Evolutionary conservation across 2,888 invertebrate species (phyloP).

Genomic region (Temnothorax rugatulus): DNA sequence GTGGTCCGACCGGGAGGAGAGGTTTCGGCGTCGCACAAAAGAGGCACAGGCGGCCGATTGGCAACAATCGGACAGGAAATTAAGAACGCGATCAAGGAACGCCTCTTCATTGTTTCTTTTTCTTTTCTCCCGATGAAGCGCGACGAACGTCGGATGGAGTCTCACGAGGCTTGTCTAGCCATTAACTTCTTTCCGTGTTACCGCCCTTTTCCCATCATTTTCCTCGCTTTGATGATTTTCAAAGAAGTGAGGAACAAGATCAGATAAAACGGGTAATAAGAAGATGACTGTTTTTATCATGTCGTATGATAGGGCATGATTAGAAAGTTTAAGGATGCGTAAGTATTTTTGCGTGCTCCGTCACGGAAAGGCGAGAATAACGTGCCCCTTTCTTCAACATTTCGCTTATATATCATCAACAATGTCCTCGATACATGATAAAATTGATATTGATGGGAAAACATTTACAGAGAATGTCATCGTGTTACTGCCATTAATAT

Average conservation of each 20-base stretch:
- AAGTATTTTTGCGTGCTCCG: neutral
- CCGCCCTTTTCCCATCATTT: conserved; percentile 58
- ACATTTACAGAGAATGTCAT: conserved; percentile 13
- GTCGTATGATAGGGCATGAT: conserved; percentile 19
- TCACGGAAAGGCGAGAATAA: neutral
- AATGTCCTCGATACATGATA: neutral
- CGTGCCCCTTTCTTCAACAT: neutral
- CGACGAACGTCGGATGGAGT: conserved; percentile 60
- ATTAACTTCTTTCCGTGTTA: conserved; percentile 43
- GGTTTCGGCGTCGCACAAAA: conserved; percentile 62
- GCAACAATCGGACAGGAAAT: conserved; percentile 79
- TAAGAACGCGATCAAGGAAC: conserved; percentile 73
- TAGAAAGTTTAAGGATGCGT: conserved; percentile 22
- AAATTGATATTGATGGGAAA: conserved; percentile 29
- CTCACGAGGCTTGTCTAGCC: conserved; percentile 55
- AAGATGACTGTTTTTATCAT: conserved; percentile 18
- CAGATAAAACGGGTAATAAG: conserved; percentile 9
- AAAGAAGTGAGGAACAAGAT: conserved; percentile 30
- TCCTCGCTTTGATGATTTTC: conserved; percentile 51
- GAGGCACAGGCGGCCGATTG: conserved; percentile 60
- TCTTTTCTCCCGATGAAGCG: conserved; percentile 67
- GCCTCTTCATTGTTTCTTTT: conserved; percentile 64
- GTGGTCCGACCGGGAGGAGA: conserved; percentile 55
- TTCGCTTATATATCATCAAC: neutral
- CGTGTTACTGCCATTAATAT: conserved; percentile 35